phyloP scores from a whole-genome alignment of 2,113 vertebrate species.

The Anas platyrhynchos region DNA sequence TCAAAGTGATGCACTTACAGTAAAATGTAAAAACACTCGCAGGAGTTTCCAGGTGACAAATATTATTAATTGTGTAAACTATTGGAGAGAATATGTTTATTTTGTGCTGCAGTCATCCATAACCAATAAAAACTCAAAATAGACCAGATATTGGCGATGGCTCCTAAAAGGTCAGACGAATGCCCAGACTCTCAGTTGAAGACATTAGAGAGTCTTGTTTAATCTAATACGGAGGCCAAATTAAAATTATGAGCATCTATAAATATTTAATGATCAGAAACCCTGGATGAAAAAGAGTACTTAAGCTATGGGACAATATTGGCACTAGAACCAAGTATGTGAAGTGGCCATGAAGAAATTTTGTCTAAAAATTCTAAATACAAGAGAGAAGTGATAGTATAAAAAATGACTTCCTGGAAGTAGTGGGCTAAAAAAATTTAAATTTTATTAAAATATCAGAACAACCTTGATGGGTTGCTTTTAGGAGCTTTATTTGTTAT shows the following conservation, averaged over 20 bases:
- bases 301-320: not conserved
- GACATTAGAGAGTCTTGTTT: not conserved
- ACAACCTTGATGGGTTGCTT: accelerated
- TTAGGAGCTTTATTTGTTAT: not conserved
- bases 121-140: not conserved
- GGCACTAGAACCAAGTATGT: not conserved
- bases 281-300: accelerated
- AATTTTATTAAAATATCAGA: not conserved
- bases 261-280: not conserved
- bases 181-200: not conserved
- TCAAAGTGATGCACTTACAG: not conserved
- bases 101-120: not conserved
- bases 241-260: not conserved
- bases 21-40: not conserved
- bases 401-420: not conserved
- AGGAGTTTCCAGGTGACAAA: not conserved
- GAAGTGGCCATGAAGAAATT: not conserved
- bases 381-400: not conserved
- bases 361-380: not conserved
- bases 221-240: not conserved
- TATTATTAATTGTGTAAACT: not conserved
- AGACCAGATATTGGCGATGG: not conserved
- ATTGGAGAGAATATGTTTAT: not conserved
- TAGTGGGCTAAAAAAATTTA: not conserved
- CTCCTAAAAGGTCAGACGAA: not conserved